Evolutionary conservation across 2,797 vertebrate genomes (phyloP), one percentile per base, ranked within the genome.

Genomic region (Heliangelus exortis): DNA sequence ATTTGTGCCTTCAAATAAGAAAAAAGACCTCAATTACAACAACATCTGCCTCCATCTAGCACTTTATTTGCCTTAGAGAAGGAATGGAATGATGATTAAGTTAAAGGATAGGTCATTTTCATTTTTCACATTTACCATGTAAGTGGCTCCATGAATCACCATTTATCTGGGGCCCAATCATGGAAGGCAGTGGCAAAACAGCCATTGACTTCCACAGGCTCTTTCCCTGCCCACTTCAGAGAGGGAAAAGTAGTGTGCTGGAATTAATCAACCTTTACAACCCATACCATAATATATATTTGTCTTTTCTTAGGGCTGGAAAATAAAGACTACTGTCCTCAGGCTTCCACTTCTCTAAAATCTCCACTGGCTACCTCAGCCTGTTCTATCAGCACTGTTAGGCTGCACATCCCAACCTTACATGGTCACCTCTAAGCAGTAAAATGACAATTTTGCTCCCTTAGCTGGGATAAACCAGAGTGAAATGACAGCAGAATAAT

Each of bases 61-160:
- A 29, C 80, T 92, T 82, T 69, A 58, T 84, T 86, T 90, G 84
- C 93, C 87, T 93, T 61, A 73, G 55, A 89, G 86, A 86, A 72
- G 43, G 84, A 77, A 77, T 84, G 84, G 89, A 88, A 88, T 90
- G 86, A 86, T 93, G 92, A 93, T 85, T 36, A 89, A 82, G 43
- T 54, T 90, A 87, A 92, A 79, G 77, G 59, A 86, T 59, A 92
- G 87, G 78, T 89, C 87, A 73, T 84, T 92, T 94, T 55, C 63
- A 93, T 92, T 93, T 73, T 82, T 90, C 80, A 87, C 63, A 69
- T 84, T 94, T 76, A 41, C 92, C 62, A 29, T 3, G 2, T 54
- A 66, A 94, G 92, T 53, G 67, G 47, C 19, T 94, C 67, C 63
- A 86, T 53, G 90, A 84, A 94, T 95, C 84, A 26, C 45, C 59